Evolutionary conservation across 2,888 invertebrate genomes (phyloP).

Genomic region (Teleogryllus oceanicus): DNA sequence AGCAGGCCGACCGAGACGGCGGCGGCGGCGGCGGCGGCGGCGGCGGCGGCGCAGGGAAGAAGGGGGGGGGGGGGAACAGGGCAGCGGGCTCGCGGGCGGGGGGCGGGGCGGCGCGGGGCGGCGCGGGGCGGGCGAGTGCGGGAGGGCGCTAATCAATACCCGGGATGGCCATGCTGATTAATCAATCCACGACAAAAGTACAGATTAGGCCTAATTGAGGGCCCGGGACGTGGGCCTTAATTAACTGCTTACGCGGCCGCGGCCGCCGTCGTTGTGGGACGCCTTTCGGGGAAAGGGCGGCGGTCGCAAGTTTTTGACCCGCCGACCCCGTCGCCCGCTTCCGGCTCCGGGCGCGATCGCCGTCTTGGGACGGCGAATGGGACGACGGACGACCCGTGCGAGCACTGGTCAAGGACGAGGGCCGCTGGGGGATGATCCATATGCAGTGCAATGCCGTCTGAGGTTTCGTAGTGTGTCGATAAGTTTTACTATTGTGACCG

Average conservation of each 20-base stretch:
- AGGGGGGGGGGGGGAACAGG: no score
- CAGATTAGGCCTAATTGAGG: slow-evolving; percentile 9
- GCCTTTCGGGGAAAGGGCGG: background rate
- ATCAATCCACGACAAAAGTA: background rate
- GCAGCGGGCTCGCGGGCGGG: background rate
- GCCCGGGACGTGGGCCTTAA: background rate
- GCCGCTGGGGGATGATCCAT: no score
- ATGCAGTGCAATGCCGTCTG: no score
- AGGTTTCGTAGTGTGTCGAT: no score
- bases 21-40: no score
- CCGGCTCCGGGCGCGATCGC: no score
- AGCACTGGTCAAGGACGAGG: no score
- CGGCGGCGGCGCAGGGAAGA: no score
- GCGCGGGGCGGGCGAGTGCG: background rate
- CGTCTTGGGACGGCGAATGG: no score
- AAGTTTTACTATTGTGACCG: no score
- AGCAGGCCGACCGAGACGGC: no score
- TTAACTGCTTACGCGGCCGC: slow-evolving; percentile 1
- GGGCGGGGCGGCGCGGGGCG: background rate
- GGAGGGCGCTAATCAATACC: background rate
- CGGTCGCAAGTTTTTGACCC: background rate
- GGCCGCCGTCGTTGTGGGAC: background rate
- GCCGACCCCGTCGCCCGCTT: background rate
- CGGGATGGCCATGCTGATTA: slow-evolving; percentile 18
- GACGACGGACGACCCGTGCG: no score